Evolutionary conservation across 37 sponge, comb jelly and placozoan genomes (phyloP), one percentile per base, ranked within the genome.

Genomic region (Agelas oroides): DNA sequence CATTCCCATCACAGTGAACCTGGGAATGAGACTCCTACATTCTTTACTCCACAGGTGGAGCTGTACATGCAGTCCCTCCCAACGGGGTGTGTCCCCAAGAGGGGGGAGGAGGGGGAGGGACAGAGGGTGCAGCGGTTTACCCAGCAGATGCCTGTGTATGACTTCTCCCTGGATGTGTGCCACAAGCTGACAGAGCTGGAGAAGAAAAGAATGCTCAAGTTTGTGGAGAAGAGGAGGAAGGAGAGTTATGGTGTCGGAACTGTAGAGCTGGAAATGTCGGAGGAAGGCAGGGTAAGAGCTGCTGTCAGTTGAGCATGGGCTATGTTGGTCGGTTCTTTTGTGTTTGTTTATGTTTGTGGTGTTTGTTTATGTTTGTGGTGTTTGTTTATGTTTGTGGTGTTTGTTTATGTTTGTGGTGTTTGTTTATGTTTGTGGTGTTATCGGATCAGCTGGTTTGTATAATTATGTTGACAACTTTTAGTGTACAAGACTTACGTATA

Each of bases 101-200:
- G 8, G 31, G 87, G 87, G 11, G 71, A 65, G 23, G 23, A 53
- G 39, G 87, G 84, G 30, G 87, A 80, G 38, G 32, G 39, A 75
- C 35, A 62, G 40, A 28, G 84, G 24, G 2, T 34, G 23, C 46
- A 77, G 19, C 79, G 39, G 35, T 80, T 65, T 37, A 65, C 58
- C 27, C 64, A 38, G 38, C 94, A 94, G 62, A 85, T 81, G 5
- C 90, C 90, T 33, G 35, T 56, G 28, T 68, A 89, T 35, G 94
- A 94, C 62, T 40, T 68, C n/a, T 69, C 78, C 21, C 68, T 33
- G 19, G 82, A 76, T 19, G 41, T 28, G 19, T 93, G 94, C 39
- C 89, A 93, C 56, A 58, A 83, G n/a, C 30, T 94, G 80, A 70
- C 79, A 37, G 87, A 87, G 0, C 21, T 83, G 55, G 90, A 94